Evolutionary conservation across 2,113 vertebrate genomes (phyloP), one percentile per base, ranked within the genome.

Genomic region (Raphicerus campestris): DNA sequence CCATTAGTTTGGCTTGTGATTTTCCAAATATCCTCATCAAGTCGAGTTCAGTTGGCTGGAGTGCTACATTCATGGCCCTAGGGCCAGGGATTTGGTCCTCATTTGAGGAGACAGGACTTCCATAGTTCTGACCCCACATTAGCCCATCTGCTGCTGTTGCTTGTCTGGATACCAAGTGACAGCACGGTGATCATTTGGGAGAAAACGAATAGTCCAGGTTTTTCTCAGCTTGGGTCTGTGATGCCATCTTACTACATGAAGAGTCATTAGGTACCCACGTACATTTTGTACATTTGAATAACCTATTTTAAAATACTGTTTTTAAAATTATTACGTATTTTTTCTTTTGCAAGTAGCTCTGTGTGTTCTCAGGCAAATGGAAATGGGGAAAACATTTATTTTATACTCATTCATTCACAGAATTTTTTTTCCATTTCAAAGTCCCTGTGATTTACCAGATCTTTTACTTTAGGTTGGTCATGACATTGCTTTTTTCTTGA

Each of bases 11-110:
- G 53, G 84, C 19, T 60, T 78, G 6, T 82, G 26, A 26, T 51
- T 97, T 96, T 95, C 55, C 81, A 88, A 56, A 86, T 91, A 24
- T 81, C 66, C 77, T 55, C 80, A 39, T 73, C 63, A 95, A 88
- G 45, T 84, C 10, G 39, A 81, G 24, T 87, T 89, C 73, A 58
- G 51, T 20, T 92, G 73, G 28, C 73, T 89, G 26, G 81, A 87
- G 26, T 49, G 35, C 26, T 42, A 73, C 20, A 0, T 11, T 28
- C n/a, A 6, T n/a, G n/a, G 89, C 28, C 8, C 28, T 11, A 26
- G 42, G 35, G 66, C 35, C 22, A 86, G 66, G 6, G 0, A 10
- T 70, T 30, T 47, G 16, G 17, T 53, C 24, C n/a, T 45, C 51
- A 19, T 8, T 39, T 82, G 55, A 93, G 39, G 83, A 8, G 60